phyloP scores from a whole-genome alignment of 1,140 invertebrate genomes.

The Dermatophagoides farinae region DNA sequence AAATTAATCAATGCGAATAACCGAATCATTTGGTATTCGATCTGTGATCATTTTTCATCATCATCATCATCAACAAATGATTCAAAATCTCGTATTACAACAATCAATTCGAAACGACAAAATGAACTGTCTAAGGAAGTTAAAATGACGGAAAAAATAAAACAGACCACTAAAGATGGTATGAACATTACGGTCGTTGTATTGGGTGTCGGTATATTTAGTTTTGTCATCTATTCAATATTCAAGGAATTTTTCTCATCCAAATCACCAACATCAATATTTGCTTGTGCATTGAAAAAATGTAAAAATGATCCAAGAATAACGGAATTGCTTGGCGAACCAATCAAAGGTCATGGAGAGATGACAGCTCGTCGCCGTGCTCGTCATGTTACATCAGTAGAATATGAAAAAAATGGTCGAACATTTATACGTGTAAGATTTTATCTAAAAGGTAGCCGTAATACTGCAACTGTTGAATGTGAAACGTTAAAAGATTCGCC shows the following conservation, averaged over 20 bases:
- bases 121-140: neutral
- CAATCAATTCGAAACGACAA: neutral
- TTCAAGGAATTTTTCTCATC: slow-evolving; percentile 65
- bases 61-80: neutral
- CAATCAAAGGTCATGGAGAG: slow-evolving; percentile 72
- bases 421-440: slow-evolving; percentile 68
- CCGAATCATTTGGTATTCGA: too few species aligned
- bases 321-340: slow-evolving; percentile 50
- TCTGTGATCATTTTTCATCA: neutral
- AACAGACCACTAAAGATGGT: slow-evolving; percentile 62
- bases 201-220: slow-evolving; percentile 49
- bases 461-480: slow-evolving; percentile 56
- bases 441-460: slow-evolving; percentile 57
- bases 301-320: slow-evolving; percentile 46
- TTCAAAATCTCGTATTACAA: neutral
- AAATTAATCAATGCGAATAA: too few species aligned
- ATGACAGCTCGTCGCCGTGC: slow-evolving; percentile 51
- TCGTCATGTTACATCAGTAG: slow-evolving; percentile 38
- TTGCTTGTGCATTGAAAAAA: slow-evolving; percentile 48
- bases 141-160: slow-evolving; percentile 29
- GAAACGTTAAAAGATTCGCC: slow-evolving; percentile 57
- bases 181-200: slow-evolving; percentile 60
- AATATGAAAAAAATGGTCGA: slow-evolving; percentile 48
- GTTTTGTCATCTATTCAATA: slow-evolving; percentile 52
- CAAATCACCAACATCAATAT: slow-evolving; percentile 62